A percentile compares a stretch with the other conserved stretches of the same genome.
Evolutionary conservation across 1,140 invertebrate species (phyloP).

Genomic region (Sipha flava): DNA sequence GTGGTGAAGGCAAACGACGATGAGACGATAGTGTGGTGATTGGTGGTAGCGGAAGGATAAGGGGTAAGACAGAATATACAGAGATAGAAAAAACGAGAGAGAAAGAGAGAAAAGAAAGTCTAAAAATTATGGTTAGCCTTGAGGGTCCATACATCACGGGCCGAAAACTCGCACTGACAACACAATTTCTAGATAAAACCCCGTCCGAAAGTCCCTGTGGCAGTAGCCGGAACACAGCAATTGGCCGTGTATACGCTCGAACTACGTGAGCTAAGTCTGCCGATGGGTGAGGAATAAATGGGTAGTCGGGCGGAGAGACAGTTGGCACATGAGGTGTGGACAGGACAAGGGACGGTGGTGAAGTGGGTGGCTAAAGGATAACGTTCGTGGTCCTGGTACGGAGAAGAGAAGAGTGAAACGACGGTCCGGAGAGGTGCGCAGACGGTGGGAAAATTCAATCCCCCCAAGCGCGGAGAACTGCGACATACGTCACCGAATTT

Average conservation of each 20-base stretch:
- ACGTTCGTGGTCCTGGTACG: background rate
- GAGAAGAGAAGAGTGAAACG: background rate
- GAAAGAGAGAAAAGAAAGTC: too few relatives aligned
- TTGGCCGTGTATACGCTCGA: background rate
- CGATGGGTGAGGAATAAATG: too few relatives aligned
- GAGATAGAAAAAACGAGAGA: background rate
- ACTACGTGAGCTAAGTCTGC: too few relatives aligned
- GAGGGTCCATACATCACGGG: conserved; percentile 15
- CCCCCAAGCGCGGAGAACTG: background rate
- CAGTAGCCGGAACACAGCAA: background rate
- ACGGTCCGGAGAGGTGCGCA: background rate
- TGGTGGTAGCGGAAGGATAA: too few relatives aligned
- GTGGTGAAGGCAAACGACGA: too few relatives aligned
- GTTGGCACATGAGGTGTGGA: background rate
- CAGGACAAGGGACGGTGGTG: background rate
- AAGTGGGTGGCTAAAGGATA: background rate
- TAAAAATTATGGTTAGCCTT: conserved; percentile 6
- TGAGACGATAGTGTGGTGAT: background rate
- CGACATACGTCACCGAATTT: background rate
- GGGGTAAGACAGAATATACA: background rate
- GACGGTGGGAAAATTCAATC: background rate
- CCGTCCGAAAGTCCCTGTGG: background rate
- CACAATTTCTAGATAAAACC: conserved; percentile 11
- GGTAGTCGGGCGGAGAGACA: background rate
- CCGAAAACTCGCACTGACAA: conserved; percentile 19